Conservation (phyloP, 2,113 vertebrate species). For the Spea bombifrons region DNA sequence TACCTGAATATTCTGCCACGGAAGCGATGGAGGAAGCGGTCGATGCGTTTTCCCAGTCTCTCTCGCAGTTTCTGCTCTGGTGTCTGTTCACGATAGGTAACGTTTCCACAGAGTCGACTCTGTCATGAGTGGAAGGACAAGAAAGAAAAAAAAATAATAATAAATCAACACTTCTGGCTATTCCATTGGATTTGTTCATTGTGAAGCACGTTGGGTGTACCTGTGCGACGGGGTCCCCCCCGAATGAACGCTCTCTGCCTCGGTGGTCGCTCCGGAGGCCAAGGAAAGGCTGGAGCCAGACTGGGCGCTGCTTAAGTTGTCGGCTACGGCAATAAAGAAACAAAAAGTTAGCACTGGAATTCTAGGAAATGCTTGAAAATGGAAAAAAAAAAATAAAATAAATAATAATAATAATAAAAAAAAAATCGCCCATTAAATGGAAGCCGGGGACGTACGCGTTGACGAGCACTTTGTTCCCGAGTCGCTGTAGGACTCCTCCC, state of each 20-base stretch:
- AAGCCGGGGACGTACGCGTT: slow-evolving; percentile 68
- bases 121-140: slow-evolving; percentile 48
- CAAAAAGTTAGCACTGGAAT: not conserved
- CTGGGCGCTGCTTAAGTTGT: slow-evolving; percentile 80
- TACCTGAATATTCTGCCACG: slow-evolving; percentile 90
- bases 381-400: too few species aligned
- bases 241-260: slow-evolving; percentile 84
- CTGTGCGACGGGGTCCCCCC: slow-evolving; percentile 80
- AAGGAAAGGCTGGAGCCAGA: slow-evolving; percentile 92
- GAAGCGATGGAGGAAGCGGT: slow-evolving; percentile 91
- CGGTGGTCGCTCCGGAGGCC: slow-evolving; percentile 81
- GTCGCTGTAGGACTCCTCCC: slow-evolving; percentile 76
- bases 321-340: slow-evolving; percentile 72
- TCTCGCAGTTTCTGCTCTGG: slow-evolving; percentile 85
- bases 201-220: slow-evolving; percentile 55
- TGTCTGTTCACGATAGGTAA: slow-evolving; percentile 83
- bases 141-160: not conserved
- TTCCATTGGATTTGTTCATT: not conserved
- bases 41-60: slow-evolving; percentile 93
- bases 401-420: not conserved
- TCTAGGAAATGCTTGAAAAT: too few species aligned
- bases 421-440: not conserved
- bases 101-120: slow-evolving; percentile 86
- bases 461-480: slow-evolving; percentile 75
- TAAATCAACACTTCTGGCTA: accelerated